Conservation (phyloP, 2,797 vertebrate species). For the Sebastes vulpes region DNA sequence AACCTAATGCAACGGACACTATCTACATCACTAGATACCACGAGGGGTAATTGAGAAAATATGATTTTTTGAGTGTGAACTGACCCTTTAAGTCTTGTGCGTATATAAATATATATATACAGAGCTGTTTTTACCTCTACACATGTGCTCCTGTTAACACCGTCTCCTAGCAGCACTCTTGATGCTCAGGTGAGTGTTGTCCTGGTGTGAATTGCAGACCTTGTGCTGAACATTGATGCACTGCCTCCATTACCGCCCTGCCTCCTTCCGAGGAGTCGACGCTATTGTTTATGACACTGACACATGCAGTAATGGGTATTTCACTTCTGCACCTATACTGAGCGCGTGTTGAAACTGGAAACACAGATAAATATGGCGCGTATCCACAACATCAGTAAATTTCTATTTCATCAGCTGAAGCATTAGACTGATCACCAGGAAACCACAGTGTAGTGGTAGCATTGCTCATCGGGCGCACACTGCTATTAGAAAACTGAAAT, state of each 20-base stretch:
- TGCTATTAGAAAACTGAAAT: conserved; percentile 55
- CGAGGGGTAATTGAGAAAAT: background rate
- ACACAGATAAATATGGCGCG: conserved; percentile 83
- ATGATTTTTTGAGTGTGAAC: background rate
- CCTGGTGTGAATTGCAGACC: conserved; percentile 85
- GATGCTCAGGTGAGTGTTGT: conserved; percentile 83
- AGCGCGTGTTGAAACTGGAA: conserved; percentile 79
- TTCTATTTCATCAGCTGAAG: conserved; percentile 81
- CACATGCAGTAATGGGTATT: conserved; percentile 88
- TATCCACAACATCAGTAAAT: conserved; percentile 85
- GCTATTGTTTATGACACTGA: conserved; percentile 89
- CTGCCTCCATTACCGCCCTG: conserved; percentile 87
- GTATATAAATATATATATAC: background rate
- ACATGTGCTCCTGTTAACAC: conserved; percentile 73
- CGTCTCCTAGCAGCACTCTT: conserved; percentile 66
- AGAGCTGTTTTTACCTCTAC: conserved; percentile 52
- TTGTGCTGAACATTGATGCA: conserved; percentile 90
- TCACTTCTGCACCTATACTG: conserved; percentile 83
- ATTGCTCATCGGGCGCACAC: conserved; percentile 22
- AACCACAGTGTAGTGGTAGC: conserved; percentile 16
- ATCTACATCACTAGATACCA: background rate
- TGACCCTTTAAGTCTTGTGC: conserved; percentile 34
- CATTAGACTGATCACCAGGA: conserved; percentile 77
- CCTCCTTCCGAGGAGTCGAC: conserved; percentile 81
- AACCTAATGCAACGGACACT: conserved; percentile 1